Percentiles rank a stretch among this genome's conserved stretches.
These are phyloP conservation scores for Cochlearius cochlearius DNA, from an alignment of 2,113 vertebrate species.

Conservation along the genomic window DNA sequence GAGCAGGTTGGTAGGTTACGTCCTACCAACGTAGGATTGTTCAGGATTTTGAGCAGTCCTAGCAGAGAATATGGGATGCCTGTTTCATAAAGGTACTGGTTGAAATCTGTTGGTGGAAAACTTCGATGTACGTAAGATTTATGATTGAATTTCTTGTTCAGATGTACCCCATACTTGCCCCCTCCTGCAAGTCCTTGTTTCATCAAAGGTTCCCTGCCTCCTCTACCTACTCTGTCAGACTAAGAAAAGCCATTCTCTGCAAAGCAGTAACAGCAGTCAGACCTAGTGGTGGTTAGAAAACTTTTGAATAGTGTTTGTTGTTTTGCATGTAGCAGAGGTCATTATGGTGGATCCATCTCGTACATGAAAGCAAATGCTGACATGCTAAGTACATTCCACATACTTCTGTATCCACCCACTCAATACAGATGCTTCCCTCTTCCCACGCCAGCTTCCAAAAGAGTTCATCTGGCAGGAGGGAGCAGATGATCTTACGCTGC, in stretches of 20 bases:
- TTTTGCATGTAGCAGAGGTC: slow-evolving; percentile 66
- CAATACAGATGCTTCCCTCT: not conserved
- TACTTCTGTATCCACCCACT: slow-evolving; percentile 52
- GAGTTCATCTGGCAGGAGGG: not conserved
- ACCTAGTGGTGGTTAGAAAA: not conserved
- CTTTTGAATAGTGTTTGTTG: not conserved
- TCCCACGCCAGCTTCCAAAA: not conserved
- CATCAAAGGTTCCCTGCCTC: not conserved
- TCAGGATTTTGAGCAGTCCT: not conserved
- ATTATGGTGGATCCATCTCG: slow-evolving; percentile 68
- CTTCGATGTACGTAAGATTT: not conserved
- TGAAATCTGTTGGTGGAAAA: not conserved
- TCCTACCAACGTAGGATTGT: not conserved
- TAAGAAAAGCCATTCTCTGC: not conserved
- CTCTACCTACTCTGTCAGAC: not conserved
- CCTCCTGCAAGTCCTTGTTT: not conserved
- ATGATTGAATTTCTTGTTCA: not conserved
- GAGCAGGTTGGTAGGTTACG: not conserved
- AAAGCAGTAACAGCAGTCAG: not conserved
- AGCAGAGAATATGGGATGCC: not conserved
- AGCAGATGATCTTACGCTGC: slow-evolving; percentile 68
- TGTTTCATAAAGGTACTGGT: not conserved
- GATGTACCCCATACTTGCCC: not conserved
- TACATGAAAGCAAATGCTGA: slow-evolving; percentile 47
- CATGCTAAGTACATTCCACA: slow-evolving; percentile 49